Base-by-base conservation (phyloP, 2,888 invertebrate genomes). In the Heliconius cydno region DNA sequence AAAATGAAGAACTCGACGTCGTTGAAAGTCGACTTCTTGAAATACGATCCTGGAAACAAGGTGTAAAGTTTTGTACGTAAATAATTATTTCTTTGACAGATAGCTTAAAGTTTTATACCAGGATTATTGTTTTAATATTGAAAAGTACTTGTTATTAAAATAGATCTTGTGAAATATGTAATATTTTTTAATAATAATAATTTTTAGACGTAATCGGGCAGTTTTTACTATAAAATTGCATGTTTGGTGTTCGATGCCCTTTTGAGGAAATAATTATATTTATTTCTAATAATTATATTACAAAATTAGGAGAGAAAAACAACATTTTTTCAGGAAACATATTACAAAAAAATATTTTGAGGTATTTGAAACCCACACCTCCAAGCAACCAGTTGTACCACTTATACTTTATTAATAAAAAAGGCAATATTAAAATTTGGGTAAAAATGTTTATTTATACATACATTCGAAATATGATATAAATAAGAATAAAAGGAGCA, bases 1-100 rank as follows among this genome's bases (percentile, higher is more conserved):
- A 41, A 68, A 68, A 22, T 68, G 67, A 68, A 38, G 46, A 46
- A 46, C 46, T 46, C 46, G 38, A 38, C 68, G 38, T 67, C 67
- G 67, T 38, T 34, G 41, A n/a, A 70, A 25, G 25, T 15, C 68
- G 7, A 41, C 25, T 70, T 25, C 6, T 70, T 25, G 68, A 70
- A 70, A 41, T 41, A n/a, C 68, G 41, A 70, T 70, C 38, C 68
- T 25, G 1, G 38, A 68, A 41, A 38, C 10, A 68, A 68, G 34
- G n/a, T 57, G 19, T 22, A 13, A 10, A 68, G 13, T 22, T 70
- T 25, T 70, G 25, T 70, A 70, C 13, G 22, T 41, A 70, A 70
- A 41, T 70, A 41, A 70, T 41, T 68, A 68, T 22, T 67, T 34
- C 28, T 38, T 38, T 15, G 25, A 41, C 25, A 5, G 38, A 70